Evolutionary conservation across 2,797 vertebrate genomes (phyloP).

Genomic region (Valencia hispanica): DNA sequence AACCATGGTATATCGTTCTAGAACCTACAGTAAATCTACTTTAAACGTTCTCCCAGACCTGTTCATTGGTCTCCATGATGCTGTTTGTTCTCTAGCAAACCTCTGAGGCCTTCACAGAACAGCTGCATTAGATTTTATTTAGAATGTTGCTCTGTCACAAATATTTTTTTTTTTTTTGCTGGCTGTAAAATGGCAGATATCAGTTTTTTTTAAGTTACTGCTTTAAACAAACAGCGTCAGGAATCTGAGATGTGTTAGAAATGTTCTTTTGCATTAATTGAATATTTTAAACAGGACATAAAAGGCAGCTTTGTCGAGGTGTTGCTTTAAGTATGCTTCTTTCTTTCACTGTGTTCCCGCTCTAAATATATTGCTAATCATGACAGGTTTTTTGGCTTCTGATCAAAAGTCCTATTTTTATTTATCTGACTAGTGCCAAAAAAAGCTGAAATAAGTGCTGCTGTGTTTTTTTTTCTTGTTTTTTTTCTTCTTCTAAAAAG

Average conservation of each 20-base stretch:
- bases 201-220: neutral
- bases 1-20: neutral
- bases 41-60: neutral
- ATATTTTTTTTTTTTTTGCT: neutral
- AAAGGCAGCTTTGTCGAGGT: neutral
- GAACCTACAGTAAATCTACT: neutral
- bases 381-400: conserved; percentile 30
- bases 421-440: conserved; percentile 21
- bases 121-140: neutral
- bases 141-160: neutral
- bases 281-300: conserved; percentile 2
- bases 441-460: conserved; percentile 18
- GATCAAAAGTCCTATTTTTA: conserved; percentile 58
- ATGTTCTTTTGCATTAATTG: neutral
- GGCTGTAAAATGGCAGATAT: neutral
- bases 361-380: conserved; percentile 42
- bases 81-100: too few relatives aligned
- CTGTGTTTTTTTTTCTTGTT: neutral
- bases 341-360: conserved; percentile 1
- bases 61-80: neutral
- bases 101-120: too few relatives aligned
- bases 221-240: neutral
- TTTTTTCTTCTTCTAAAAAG: conserved; percentile 44
- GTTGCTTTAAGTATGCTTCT: neutral
- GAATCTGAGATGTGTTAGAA: neutral